Evolutionary conservation across 2,888 invertebrate species (phyloP).

Genomic region (Tolmerus cingulatus): DNA sequence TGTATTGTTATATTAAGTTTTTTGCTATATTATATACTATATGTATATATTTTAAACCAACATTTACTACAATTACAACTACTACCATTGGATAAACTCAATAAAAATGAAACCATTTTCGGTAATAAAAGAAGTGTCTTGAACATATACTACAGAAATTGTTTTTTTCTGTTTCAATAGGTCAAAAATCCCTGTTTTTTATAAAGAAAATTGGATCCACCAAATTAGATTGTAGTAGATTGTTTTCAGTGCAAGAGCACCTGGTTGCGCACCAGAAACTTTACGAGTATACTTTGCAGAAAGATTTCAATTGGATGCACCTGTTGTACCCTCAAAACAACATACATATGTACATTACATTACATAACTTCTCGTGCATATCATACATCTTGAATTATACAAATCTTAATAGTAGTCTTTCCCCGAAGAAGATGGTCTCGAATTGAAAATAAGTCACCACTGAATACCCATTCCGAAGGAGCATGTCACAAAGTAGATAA

Average conservation of each 20-base stretch:
- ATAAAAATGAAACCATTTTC: no score
- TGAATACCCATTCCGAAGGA: neutral
- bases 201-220: neutral
- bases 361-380: neutral
- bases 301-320: neutral
- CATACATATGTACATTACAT: neutral
- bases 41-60: no score
- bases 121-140: no score
- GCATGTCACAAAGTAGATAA: neutral
- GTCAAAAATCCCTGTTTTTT: neutral
- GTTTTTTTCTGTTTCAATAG: no score
- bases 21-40: no score
- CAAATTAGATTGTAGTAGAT: neutral
- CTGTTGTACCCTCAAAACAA: neutral
- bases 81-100: no score
- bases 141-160: no score
- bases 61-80: no score
- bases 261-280: neutral
- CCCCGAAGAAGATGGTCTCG: neutral
- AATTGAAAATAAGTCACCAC: neutral
- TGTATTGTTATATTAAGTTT: no score
- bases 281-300: neutral
- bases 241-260: neutral
- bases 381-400: neutral
- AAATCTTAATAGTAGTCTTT: neutral